phyloP scores from a whole-genome alignment of 2,797 vertebrate genomes.

The Rhabdophis nuchalis region DNA sequence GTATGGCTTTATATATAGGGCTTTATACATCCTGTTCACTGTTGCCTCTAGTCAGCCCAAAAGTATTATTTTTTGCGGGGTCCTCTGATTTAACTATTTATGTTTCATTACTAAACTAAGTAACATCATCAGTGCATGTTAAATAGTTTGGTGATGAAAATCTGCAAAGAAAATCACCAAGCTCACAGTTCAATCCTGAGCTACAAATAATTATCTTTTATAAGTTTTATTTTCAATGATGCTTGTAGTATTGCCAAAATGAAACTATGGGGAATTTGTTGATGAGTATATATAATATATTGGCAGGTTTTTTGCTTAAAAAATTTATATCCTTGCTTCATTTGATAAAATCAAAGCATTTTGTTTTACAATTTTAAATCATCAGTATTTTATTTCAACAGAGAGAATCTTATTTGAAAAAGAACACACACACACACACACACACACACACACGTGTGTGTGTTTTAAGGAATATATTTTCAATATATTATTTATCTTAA shows the following conservation, averaged over 20 bases:
- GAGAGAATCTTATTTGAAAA: not conserved
- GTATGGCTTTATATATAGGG: not conserved
- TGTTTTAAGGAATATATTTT: not conserved
- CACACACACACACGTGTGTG: not conserved
- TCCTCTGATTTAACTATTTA: not conserved
- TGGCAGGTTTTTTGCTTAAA: not conserved
- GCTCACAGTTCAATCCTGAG: not conserved
- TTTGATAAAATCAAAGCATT: not conserved
- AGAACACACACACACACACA: not conserved
- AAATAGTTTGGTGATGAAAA: not conserved
- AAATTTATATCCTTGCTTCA: not conserved
- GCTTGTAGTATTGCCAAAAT: not conserved
- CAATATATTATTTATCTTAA: no score
- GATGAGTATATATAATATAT: not conserved
- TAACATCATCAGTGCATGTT: slow-evolving; percentile 24
- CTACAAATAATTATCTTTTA: not conserved
- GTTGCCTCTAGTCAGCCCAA: not conserved
- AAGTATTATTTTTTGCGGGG: not conserved
- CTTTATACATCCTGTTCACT: not conserved
- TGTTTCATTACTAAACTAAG: not conserved
- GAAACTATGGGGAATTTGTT: not conserved
- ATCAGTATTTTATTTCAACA: slow-evolving; percentile 25
- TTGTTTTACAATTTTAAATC: slow-evolving; percentile 12
- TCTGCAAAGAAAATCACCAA: not conserved
- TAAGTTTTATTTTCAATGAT: not conserved